Base-by-base conservation (phyloP, 2,888 invertebrate species). In the Callyntrura sp. region DNA sequence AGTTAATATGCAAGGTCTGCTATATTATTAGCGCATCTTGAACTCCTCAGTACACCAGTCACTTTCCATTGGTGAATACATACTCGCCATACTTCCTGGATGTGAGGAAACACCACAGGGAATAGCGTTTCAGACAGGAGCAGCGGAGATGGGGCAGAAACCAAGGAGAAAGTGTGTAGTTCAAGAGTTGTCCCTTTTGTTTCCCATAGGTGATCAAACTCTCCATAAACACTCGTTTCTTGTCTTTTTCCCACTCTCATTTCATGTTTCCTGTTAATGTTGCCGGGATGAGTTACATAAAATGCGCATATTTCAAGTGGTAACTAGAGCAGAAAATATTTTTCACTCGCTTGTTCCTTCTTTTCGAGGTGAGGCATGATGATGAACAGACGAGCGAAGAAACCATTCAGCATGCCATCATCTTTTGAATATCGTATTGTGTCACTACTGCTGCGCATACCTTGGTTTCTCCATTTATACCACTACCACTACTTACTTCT, bases 321-420 rank as follows among this genome's bases (percentile, higher is more conserved):
- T 70, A 87, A 87, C 87, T 87, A 45, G 81, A 81, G 87, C 87
- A 70, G 87, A 87, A 87, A 87, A 87, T 81, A 81, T 81, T 87
- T 86, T 87, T 87, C 81, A 51, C 65, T 48, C 78, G 86, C 28
- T 86, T 86, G 60, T 48, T 78, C 65, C 25, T 43, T 35, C 35
- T 2, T 35, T 35, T 35, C 35, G 35, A 45, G 78, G 79, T 86
- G 65, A 86, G 28, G 79, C 65, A 78, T 78, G 86, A 86, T 57
- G 51, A 73, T 57, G 51, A 73, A 20, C 9, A n/a, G 6, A 14
- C 60, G 78, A 62, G 35, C 20, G 51, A 79, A 68, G 73, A 79
- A 79, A 73, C 25, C 8, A 35, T 35, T 35, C 28, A 68, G 25
- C 57, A 86, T 79, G 68, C 43, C 35, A 84, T 20, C 23, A 43